phyloP scores from a whole-genome alignment of 2,113 vertebrate species.

The Colistium nudipinnis region DNA sequence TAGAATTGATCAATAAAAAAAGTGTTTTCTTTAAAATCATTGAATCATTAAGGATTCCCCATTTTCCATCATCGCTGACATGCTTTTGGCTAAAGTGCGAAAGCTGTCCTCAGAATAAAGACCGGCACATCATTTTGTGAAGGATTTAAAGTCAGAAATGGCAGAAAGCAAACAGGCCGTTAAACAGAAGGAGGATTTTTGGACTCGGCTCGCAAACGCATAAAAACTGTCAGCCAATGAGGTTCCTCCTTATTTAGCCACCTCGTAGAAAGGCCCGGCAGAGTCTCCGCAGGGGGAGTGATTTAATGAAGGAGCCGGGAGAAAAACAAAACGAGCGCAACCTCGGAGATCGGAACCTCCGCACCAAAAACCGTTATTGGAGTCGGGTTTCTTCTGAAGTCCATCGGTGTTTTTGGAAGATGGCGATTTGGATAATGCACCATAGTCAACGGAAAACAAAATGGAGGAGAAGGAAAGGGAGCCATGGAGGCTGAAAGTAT shows the following conservation, averaged over 20 bases:
- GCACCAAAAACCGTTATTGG: too few species aligned
- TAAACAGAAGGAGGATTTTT: not conserved
- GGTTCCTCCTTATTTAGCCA: constrained; percentile 5
- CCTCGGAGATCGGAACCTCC: not conserved
- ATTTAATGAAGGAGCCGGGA: not conserved
- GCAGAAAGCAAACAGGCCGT: not conserved
- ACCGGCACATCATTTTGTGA: too few species aligned
- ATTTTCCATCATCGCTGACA: too few species aligned
- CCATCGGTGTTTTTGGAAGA: too few species aligned
- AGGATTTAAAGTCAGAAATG: too few species aligned
- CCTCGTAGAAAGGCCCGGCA: not conserved
- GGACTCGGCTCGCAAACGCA: not conserved
- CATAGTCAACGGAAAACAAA: not conserved
- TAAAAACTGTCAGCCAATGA: not conserved
- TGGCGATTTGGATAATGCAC: too few species aligned
- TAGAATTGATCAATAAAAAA: too few species aligned
- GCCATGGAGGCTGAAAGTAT: not conserved
- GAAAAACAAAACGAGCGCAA: constrained; percentile 9
- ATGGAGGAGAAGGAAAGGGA: not conserved
- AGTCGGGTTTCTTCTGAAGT: too few species aligned
- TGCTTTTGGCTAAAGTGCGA: too few species aligned
- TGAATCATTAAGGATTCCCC: too few species aligned
- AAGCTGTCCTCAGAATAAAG: too few species aligned
- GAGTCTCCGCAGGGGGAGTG: not conserved
- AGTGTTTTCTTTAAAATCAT: too few species aligned